Base-by-base conservation (phyloP, 2,113 vertebrate genomes). In the Nerophis ophidion region DNA sequence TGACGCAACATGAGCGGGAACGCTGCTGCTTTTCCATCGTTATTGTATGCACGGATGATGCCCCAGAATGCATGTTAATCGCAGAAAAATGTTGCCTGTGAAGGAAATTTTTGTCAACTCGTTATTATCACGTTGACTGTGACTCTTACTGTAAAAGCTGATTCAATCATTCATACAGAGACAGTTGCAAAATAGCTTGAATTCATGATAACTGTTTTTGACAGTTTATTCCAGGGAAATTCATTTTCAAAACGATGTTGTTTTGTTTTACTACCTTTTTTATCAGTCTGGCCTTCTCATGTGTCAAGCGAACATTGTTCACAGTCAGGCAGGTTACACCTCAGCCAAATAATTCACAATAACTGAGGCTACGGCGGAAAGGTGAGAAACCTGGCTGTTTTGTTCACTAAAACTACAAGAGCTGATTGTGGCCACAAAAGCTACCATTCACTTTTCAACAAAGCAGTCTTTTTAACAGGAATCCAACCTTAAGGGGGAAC, bases 251-350 rank as follows among this genome's bases (percentile, higher is more conserved):
- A 66, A 63, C 48, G 44, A 63, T 75, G n/a, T 66, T 57, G 3
- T 55, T 55, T 16, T 15, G 10, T 61, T 53, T 65, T 4, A 11
- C 10, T 53, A 35, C 38, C 56, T 83, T 76, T 76, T 80, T 61
- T 76, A 63, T 70, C 42, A 63, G 57, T 57, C n/a, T 60, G 57
- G 5, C 51, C 66, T 67, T 85, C 79, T 89, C 81, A 17, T 69
- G 74, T 88, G 71, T 83, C 85, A 75, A 63, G 68, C 50, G 42
- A 26, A 66, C 68, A 86, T 86, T 90, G 85, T 88, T n/a, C 48
- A 56, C 26, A 72, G 60, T 42, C 45, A 67, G 75, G 63, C 66
- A 80, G 74, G 80, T 85, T 91, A 86, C 80, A 81, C 65, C 73
- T 88, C 71, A 79, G 65, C 73, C 68, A 65, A 66, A 64, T 17